These are phyloP conservation scores for Lycorma delicatula DNA, from an alignment of 1,140 invertebrate genomes.

Conservation along the genomic window DNA sequence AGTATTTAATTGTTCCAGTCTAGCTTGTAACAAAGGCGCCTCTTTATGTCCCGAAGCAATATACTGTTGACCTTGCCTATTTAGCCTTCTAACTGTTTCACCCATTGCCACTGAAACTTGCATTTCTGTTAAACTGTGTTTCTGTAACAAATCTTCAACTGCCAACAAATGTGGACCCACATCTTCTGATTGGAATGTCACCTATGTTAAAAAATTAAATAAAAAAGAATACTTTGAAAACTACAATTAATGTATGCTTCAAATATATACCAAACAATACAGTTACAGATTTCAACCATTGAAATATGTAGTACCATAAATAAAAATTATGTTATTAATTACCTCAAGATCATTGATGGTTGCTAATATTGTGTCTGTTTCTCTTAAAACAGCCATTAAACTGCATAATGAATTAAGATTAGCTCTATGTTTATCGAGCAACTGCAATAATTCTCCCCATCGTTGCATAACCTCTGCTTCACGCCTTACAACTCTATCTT, in stretches of 20 bases:
- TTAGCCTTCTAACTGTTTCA: slow-evolving; percentile 69
- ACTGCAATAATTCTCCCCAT: slow-evolving; percentile 76
- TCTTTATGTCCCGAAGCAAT: slow-evolving; percentile 47
- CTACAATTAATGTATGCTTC: background rate
- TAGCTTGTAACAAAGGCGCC: slow-evolving; percentile 54
- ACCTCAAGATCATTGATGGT: slow-evolving; percentile 76
- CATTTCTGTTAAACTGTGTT: slow-evolving; percentile 83
- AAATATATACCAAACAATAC: no score
- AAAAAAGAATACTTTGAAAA: background rate
- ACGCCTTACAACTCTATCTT: slow-evolving; percentile 68
- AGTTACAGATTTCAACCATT: no score
- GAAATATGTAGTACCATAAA: no score
- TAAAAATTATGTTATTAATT: no score
- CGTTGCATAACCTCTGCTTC: slow-evolving; percentile 80
- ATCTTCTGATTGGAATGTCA: slow-evolving; percentile 77
- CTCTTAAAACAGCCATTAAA: slow-evolving; percentile 76
- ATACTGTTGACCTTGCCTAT: slow-evolving; percentile 48
- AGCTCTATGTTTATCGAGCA: slow-evolving; percentile 77
- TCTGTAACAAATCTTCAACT: slow-evolving; percentile 88
- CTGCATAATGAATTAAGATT: slow-evolving; percentile 68
- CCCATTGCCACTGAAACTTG: slow-evolving; percentile 74
- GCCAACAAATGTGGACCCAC: slow-evolving; percentile 85
- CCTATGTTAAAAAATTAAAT: slow-evolving; percentile 38
- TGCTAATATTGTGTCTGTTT: slow-evolving; percentile 81
- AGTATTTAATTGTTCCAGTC: slow-evolving; percentile 59